Evolutionary conservation across 1,140 invertebrate species (phyloP).

Genomic region (Riptortus pedestris): DNA sequence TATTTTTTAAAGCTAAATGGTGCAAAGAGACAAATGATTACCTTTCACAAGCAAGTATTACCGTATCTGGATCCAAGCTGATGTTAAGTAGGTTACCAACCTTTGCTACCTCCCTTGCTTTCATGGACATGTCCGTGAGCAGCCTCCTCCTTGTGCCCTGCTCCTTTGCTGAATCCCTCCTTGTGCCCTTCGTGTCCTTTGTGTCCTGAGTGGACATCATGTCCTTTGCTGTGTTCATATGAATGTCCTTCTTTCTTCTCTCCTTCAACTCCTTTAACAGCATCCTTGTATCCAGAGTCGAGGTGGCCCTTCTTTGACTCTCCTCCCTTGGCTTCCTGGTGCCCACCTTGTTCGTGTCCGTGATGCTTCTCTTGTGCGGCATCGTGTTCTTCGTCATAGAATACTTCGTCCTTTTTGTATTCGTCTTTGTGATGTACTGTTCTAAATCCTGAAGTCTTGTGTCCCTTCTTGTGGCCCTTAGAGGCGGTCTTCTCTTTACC

Average conservation of each 20-base stretch:
- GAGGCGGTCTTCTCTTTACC: slow-evolving; percentile 29
- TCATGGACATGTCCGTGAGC: slow-evolving; percentile 29
- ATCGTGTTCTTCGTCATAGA: slow-evolving; percentile 54
- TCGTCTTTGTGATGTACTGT: slow-evolving; percentile 54
- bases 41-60: no score
- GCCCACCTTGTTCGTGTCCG: slow-evolving; percentile 34
- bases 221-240: slow-evolving; percentile 31
- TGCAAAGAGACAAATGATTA: no score
- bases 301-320: slow-evolving; percentile 31
- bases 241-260: slow-evolving; percentile 32
- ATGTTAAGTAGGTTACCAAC: no score
- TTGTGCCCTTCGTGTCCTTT: slow-evolving; percentile 29
- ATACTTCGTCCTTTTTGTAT: slow-evolving; percentile 51
- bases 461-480: slow-evolving; percentile 51
- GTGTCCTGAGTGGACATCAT: slow-evolving; percentile 30
- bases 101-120: background rate
- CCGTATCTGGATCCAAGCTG: no score
- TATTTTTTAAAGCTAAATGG: no score
- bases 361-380: slow-evolving; percentile 46
- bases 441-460: slow-evolving; percentile 52
- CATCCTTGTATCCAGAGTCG: slow-evolving; percentile 31
- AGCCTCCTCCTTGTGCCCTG: slow-evolving; percentile 31
- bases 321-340: slow-evolving; percentile 31
- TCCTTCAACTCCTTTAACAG: slow-evolving; percentile 25
- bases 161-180: slow-evolving; percentile 30